phyloP scores from a whole-genome alignment of 1,140 invertebrate genomes.

The Drosophila ironensis region DNA sequence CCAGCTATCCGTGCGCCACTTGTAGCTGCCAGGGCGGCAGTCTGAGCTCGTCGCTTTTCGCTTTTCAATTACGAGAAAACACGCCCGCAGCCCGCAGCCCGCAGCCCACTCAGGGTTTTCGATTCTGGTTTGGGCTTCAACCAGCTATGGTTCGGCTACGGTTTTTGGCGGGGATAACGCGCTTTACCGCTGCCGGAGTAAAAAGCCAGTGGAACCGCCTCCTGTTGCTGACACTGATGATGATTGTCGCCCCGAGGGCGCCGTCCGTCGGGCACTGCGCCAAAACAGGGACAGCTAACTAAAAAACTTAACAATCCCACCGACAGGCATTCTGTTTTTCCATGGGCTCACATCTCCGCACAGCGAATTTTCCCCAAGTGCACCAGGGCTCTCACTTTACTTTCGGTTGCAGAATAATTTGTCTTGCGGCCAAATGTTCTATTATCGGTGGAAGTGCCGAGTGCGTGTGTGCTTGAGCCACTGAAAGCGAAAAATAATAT shows the following conservation, averaged over 20 bases:
- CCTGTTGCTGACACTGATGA: constrained; percentile 71
- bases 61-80: constrained; percentile 63
- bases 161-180: constrained; percentile 24
- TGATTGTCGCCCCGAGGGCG: constrained; percentile 53
- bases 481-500: constrained; percentile 55
- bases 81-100: constrained; percentile 23
- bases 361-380: constrained; percentile 3
- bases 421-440: constrained; percentile 71
- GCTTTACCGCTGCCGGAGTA: constrained; percentile 25
- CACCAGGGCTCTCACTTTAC: constrained; percentile 25
- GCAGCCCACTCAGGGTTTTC: neutral
- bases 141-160: too few species aligned
- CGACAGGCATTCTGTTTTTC: too few species aligned
- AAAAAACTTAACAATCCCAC: too few species aligned
- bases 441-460: constrained; percentile 46
- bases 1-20: constrained; percentile 6
- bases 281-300: too few species aligned
- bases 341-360: too few species aligned
- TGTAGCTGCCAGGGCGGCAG: constrained; percentile 16
- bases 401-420: constrained; percentile 52
- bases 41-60: constrained; percentile 47
- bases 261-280: neutral
- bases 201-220: constrained; percentile 23
- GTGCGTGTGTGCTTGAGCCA: constrained; percentile 16
- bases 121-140: constrained; percentile 1